Evolutionary conservation across 2,888 invertebrate genomes (phyloP).

Genomic region (Baronia brevicornis): DNA sequence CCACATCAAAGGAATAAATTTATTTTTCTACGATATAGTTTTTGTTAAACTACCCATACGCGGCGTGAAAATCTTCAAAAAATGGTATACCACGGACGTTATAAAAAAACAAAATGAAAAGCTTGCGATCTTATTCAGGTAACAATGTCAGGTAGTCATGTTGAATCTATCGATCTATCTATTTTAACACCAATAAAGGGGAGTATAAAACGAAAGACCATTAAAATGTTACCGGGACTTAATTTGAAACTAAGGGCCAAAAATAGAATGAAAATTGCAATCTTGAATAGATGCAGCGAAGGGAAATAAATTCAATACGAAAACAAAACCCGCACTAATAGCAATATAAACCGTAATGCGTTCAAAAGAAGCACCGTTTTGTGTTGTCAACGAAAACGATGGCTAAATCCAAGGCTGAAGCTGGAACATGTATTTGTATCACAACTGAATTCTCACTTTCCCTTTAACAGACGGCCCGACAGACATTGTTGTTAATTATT

Average conservation of each 20-base stretch:
- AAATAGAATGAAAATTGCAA: slow-evolving; percentile 9
- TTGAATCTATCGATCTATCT: too few relatives aligned
- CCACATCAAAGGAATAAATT: too few relatives aligned
- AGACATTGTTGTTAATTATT: slow-evolving; percentile 38
- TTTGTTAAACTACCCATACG: too few relatives aligned
- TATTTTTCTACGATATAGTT: too few relatives aligned
- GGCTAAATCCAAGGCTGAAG: slow-evolving; percentile 7
- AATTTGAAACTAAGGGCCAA: slow-evolving; percentile 13
- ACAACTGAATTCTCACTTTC: slow-evolving; percentile 52
- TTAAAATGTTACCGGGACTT: slow-evolving; percentile 7
- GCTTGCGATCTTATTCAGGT: too few relatives aligned
- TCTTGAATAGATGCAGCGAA: slow-evolving; percentile 8
- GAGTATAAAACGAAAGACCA: slow-evolving; percentile 1
- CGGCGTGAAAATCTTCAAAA: too few relatives aligned
- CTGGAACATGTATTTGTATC: slow-evolving; percentile 19
- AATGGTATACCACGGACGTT: too few relatives aligned
- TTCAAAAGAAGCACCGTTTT: slow-evolving; percentile 8
- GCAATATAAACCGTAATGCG: slow-evolving; percentile 8
- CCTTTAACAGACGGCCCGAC: slow-evolving; percentile 37
- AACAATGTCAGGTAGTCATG: too few relatives aligned
- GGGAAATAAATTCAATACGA: slow-evolving; percentile 14
- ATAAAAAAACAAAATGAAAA: too few relatives aligned
- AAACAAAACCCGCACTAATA: slow-evolving; percentile 5
- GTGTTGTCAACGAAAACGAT: slow-evolving; percentile 3
- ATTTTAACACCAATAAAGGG: too few relatives aligned